Evolutionary conservation across 2,888 invertebrate genomes (phyloP).

Genomic region (Agrenia bidenticulata): DNA sequence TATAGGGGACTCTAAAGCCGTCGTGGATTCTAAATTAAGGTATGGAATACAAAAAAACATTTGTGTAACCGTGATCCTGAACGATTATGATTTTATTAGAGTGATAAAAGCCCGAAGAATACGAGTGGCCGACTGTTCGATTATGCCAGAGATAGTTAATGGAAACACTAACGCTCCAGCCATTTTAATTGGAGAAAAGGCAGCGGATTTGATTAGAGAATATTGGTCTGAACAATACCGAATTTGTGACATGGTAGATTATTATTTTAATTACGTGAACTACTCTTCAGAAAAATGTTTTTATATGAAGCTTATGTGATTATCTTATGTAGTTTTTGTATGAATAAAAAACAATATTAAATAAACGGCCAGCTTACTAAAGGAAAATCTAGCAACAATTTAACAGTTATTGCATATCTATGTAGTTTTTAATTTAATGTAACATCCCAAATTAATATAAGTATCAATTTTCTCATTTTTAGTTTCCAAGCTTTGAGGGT

Average conservation of each 20-base stretch:
- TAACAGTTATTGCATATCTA: no score
- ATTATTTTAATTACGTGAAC: neutral
- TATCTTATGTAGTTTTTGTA: no score
- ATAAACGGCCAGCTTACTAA: no score
- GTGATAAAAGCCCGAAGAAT: conserved; percentile 15
- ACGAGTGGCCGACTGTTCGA: conserved; percentile 23
- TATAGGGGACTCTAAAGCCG: conserved; percentile 12
- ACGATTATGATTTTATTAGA: conserved; percentile 13
- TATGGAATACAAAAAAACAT: neutral
- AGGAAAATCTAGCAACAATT: no score
- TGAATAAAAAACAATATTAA: no score
- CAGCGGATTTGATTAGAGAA: conserved; percentile 9
- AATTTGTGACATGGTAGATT: conserved; percentile 17
- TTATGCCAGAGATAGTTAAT: conserved; percentile 27
- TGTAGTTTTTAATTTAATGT: no score
- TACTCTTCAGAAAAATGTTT: conserved; percentile 18
- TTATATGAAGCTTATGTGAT: conserved; percentile 25
- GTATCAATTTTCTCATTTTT: no score
- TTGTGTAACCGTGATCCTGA: neutral
- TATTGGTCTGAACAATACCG: conserved; percentile 28
- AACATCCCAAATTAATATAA: no score
- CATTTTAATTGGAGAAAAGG: conserved; percentile 17
- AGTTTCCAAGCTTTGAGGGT: no score
- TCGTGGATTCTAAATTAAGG: conserved; percentile 30
- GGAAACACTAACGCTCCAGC: conserved; percentile 28